Evolutionary conservation across 2,888 invertebrate genomes (phyloP).

Genomic region (Eristalinus aeneus): DNA sequence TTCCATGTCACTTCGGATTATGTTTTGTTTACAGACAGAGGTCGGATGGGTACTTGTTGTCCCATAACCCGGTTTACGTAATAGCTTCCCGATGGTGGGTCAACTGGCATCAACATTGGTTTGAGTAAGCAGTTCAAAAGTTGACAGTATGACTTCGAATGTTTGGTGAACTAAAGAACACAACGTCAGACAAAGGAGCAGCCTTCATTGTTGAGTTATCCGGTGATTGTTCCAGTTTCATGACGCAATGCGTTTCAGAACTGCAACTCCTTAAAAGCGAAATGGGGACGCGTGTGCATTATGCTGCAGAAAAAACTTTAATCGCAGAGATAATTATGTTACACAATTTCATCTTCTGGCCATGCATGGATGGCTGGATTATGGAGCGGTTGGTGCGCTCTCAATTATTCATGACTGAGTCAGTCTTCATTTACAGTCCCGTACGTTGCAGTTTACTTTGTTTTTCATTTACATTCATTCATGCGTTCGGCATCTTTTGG

Average conservation of each 20-base stretch:
- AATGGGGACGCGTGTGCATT: background rate
- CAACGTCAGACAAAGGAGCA: background rate
- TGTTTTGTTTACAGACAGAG: slow-evolving; percentile 16
- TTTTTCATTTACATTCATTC: background rate
- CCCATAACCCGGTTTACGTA: slow-evolving; percentile 19
- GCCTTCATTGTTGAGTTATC: background rate
- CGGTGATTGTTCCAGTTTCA: background rate
- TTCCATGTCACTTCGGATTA: slow-evolving; percentile 32
- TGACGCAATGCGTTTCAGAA: slow-evolving; percentile 2
- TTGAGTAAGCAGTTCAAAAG: background rate
- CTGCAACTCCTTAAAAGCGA: background rate
- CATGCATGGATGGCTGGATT: background rate
- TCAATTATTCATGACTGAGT: background rate
- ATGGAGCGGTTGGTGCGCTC: background rate
- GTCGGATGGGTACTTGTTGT: slow-evolving; percentile 18
- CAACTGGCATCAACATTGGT: slow-evolving; percentile 3
- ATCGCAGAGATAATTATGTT: background rate
- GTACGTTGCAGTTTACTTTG: background rate
- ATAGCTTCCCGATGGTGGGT: slow-evolving; percentile 20
- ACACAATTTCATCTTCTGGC: background rate
- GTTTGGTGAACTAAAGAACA: background rate
- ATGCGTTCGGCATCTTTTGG: background rate
- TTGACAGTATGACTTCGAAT: background rate
- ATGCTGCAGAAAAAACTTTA: background rate
- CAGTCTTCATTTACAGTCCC: background rate